These are phyloP conservation scores for Proisotoma minuta DNA, from an alignment of 2,888 invertebrate genomes.

Conservation along the genomic window DNA sequence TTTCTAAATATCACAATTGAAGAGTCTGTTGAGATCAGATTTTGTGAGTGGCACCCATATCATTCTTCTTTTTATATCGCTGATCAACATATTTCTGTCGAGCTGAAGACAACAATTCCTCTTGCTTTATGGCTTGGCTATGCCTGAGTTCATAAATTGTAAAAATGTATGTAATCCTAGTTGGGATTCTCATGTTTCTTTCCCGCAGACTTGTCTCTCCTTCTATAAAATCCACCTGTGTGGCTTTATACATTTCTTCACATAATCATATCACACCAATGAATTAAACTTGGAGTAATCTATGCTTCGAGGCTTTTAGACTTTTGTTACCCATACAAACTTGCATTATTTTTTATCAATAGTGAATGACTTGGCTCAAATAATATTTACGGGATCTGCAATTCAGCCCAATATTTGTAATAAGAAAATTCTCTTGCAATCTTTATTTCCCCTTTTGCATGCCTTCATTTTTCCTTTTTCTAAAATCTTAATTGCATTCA, in stretches of 20 bases:
- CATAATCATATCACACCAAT: neutral
- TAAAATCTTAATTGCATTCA: too few species aligned
- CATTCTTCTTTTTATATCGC: constrained; percentile 1
- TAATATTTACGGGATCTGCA: too few species aligned
- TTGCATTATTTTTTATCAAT: neutral
- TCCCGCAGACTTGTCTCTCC: constrained; percentile 10
- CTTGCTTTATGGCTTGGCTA: neutral
- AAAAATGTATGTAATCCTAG: constrained; percentile 32
- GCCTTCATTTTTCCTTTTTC: too few species aligned
- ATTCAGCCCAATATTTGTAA: too few species aligned
- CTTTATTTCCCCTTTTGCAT: too few species aligned
- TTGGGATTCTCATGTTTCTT: constrained; percentile 36
- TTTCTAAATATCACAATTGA: neutral
- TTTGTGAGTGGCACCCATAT: constrained; percentile 14
- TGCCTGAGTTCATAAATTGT: constrained; percentile 28
- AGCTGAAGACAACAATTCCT: neutral
- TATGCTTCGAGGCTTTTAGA: neutral
- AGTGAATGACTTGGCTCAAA: too few species aligned
- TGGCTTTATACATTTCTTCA: constrained; percentile 19
- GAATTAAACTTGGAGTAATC: neutral
- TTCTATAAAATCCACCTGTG: constrained; percentile 20
- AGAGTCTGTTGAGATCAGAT: neutral
- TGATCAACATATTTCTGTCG: constrained; percentile 4
- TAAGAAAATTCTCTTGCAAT: too few species aligned
- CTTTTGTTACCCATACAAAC: neutral